These are phyloP conservation scores for Fissipunctia ypsillon DNA, from an alignment of 2,888 invertebrate genomes.

Conservation along the genomic window DNA sequence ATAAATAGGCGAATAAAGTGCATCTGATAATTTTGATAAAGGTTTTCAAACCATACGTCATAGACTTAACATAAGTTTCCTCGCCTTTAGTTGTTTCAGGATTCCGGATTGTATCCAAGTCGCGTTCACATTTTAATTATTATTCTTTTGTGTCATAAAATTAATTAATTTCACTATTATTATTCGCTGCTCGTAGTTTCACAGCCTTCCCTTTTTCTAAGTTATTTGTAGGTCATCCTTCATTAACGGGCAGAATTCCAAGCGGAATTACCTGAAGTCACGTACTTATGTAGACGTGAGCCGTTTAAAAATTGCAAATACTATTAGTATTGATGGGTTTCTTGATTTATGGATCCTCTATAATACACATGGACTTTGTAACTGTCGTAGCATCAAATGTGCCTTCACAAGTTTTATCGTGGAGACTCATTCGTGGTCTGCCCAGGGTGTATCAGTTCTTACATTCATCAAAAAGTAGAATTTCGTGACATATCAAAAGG, in stretches of 20 bases:
- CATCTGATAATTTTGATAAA: neutral
- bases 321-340: slow-evolving; percentile 29
- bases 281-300: slow-evolving; percentile 55
- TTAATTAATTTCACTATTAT: slow-evolving; percentile 48
- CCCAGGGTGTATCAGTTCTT: neutral
- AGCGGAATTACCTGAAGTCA: slow-evolving; percentile 62
- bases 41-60: neutral
- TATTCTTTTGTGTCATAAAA: slow-evolving; percentile 42
- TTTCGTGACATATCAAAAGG: neutral
- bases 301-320: slow-evolving; percentile 52
- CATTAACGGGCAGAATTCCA: slow-evolving; percentile 65
- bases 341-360: slow-evolving; percentile 21
- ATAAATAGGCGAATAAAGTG: neutral
- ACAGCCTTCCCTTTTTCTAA: slow-evolving; percentile 61
- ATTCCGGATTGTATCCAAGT: slow-evolving; percentile 15
- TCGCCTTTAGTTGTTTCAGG: neutral
- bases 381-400: neutral
- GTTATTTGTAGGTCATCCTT: slow-evolving; percentile 64
- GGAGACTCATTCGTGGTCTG: neutral
- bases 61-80: neutral
- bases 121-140: slow-evolving; percentile 47
- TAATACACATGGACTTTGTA: neutral
- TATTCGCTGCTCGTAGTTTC: slow-evolving; percentile 51
- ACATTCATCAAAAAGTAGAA: neutral
- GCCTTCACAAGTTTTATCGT: neutral